Conservation (phyloP, 2,797 vertebrate species). For the Haliaeetus albicilla region DNA sequence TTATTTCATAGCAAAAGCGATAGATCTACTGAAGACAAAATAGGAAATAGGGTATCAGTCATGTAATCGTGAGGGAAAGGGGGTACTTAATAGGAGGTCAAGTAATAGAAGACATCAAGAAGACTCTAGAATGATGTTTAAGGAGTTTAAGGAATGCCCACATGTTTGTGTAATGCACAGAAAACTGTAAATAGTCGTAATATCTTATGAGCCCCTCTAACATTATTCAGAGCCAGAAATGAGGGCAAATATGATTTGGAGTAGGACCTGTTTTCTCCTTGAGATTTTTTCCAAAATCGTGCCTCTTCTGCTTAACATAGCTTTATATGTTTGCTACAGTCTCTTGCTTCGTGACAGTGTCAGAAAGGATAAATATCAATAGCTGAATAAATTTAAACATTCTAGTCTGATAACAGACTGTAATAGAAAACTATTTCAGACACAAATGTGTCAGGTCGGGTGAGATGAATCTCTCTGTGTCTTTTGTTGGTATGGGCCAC, state of each 20-base stretch:
- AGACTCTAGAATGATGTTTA: neutral
- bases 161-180: neutral
- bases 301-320: neutral
- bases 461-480: neutral
- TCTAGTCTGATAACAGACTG: neutral
- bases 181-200: neutral
- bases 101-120: neutral
- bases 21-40: neutral
- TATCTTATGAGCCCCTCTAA: neutral
- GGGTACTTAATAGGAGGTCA: neutral
- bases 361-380: conserved; percentile 13
- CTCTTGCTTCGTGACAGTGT: neutral
- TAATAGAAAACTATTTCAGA: neutral
- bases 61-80: neutral
- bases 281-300: neutral
- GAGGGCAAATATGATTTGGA: neutral
- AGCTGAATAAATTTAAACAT: neutral
- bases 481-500: neutral
- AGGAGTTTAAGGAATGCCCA: neutral
- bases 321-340: neutral
- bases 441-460: neutral
- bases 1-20: neutral
- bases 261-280: neutral
- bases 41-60: neutral
- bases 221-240: neutral